phyloP scores from a whole-genome alignment of 2,113 vertebrate genomes.

The Chauna torquata region DNA sequence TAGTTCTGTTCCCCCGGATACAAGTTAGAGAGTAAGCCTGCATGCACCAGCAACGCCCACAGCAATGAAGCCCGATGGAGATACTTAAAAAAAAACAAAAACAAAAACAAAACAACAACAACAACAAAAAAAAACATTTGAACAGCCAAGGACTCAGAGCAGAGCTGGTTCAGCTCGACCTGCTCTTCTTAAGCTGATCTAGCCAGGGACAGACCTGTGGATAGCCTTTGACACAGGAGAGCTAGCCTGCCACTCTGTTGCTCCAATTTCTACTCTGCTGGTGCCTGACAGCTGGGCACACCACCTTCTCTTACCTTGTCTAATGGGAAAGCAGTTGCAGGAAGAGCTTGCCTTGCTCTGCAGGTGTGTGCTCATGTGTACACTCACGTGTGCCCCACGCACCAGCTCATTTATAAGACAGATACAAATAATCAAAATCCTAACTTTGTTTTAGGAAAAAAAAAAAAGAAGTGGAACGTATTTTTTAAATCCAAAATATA shows the following conservation, averaged over 20 bases:
- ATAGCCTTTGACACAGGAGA: neutral
- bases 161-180: neutral
- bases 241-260: neutral
- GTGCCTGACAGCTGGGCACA: neutral
- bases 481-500: neutral
- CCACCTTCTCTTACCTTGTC: neutral
- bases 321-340: neutral
- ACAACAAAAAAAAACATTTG: neutral
- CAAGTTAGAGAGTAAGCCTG: neutral
- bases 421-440: neutral
- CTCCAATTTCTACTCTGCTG: neutral
- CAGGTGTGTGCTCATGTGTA: neutral
- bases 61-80: fast-evolving
- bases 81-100: neutral
- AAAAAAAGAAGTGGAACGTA: neutral
- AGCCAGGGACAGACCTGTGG: neutral
- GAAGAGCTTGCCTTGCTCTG: neutral
- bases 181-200: neutral
- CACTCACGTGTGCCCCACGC: neutral
- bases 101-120: neutral
- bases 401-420: neutral
- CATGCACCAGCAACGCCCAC: neutral
- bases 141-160: neutral
- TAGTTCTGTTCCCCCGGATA: neutral
- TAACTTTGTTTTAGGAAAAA: neutral